Evolutionary conservation across 2,888 invertebrate species (phyloP).

Genomic region (Apotomis capreana): DNA sequence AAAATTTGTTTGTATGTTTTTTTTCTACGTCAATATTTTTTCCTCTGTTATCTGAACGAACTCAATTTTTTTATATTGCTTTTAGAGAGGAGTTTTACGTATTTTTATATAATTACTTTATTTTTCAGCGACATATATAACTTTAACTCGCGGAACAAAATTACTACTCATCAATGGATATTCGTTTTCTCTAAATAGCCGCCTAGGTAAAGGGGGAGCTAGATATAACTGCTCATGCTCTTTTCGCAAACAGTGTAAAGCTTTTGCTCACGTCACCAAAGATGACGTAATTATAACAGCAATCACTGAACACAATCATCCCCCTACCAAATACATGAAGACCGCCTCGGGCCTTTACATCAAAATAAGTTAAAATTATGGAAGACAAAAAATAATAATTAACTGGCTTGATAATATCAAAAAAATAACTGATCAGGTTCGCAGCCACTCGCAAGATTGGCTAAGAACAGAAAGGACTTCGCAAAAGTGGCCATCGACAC

Average conservation of each 20-base stretch:
- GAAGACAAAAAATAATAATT: background rate
- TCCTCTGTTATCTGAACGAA: too few relatives aligned
- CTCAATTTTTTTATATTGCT: too few relatives aligned
- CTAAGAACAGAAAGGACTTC: too few relatives aligned
- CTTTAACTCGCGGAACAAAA: conserved; percentile 41
- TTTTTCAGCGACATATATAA: conserved; percentile 38
- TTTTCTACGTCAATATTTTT: too few relatives aligned
- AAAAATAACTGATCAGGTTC: too few relatives aligned
- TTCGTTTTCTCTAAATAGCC: conserved; percentile 47
- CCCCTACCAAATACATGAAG: background rate
- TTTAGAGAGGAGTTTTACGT: too few relatives aligned
- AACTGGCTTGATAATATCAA: background rate
- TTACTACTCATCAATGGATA: conserved; percentile 48
- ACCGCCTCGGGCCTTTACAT: background rate
- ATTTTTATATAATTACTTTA: background rate
- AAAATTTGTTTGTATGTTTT: too few relatives aligned
- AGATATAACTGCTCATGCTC: conserved; percentile 55
- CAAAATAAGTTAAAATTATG: background rate
- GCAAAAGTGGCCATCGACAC: too few relatives aligned
- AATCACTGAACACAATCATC: background rate
- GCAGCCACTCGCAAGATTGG: too few relatives aligned
- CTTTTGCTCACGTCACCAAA: conserved; percentile 46
- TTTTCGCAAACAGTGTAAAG: conserved; percentile 46
- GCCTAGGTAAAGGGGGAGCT: conserved; percentile 44
- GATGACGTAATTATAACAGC: conserved; percentile 42